Conservation (phyloP, 1,140 invertebrate species). For the Bradysia coprophila region DNA sequence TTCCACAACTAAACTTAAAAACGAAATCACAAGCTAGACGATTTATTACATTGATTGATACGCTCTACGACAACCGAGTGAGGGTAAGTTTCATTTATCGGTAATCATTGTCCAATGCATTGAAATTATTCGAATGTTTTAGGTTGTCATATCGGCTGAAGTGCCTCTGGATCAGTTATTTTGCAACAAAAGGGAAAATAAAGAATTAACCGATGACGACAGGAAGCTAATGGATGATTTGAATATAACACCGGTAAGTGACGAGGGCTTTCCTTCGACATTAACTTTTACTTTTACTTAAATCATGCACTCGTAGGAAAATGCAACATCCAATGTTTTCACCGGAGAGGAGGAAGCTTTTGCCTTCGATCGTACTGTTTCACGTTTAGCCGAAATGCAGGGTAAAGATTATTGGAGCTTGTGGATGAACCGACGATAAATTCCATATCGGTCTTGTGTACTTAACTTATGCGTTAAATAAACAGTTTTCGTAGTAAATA, state of each 20-base stretch:
- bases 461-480: too few species aligned
- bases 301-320: constrained; percentile 16
- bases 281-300: constrained; percentile 13
- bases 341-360: constrained; percentile 96
- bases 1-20: constrained; percentile 65
- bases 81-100: constrained; percentile 25
- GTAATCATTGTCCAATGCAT: not conserved
- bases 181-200: constrained; percentile 27
- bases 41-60: constrained; percentile 95
- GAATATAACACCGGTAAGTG: constrained; percentile 36
- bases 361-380: constrained; percentile 87
- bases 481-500: too few species aligned
- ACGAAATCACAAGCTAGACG: constrained; percentile 70
- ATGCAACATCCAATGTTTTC: constrained; percentile 68
- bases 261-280: too few species aligned
- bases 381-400: constrained; percentile 89
- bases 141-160: constrained; percentile 64
- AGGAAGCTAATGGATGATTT: constrained; percentile 88
- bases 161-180: constrained; percentile 61
- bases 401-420: constrained; percentile 79
- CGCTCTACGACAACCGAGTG: constrained; percentile 88
- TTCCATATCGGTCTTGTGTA: too few species aligned
- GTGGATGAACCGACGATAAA: constrained; percentile 48
- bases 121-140: constrained; percentile 6
- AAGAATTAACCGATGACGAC: constrained; percentile 46